A percentile compares a stretch with the other conserved stretches of the same genome.
Evolutionary conservation across 2,888 invertebrate species (phyloP).

Genomic region (Xestia rhomboidea): DNA sequence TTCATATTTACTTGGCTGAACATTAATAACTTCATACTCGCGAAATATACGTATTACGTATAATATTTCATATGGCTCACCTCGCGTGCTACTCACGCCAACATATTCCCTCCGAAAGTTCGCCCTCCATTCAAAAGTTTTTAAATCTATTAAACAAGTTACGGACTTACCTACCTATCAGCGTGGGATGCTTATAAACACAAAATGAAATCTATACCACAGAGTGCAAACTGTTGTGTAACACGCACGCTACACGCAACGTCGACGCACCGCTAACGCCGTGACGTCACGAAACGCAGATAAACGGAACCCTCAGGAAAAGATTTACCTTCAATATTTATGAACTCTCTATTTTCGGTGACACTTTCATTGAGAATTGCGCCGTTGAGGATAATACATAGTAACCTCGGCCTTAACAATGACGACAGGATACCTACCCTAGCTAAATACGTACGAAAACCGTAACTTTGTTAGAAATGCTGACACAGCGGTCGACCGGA

Average conservation of each 20-base stretch:
- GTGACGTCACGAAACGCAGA: constrained; percentile 63
- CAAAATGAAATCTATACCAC: constrained; percentile 59
- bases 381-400: constrained; percentile 51
- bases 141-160: constrained; percentile 75
- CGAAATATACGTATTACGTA: constrained; percentile 35
- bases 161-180: constrained; percentile 50
- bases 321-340: constrained; percentile 61
- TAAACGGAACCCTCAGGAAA: constrained; percentile 50
- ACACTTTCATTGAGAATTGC: constrained; percentile 61
- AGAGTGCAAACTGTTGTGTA: constrained; percentile 62
- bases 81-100: constrained; percentile 61
- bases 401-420: constrained; percentile 49
- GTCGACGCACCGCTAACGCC: constrained; percentile 51
- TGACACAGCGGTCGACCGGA: constrained; percentile 43
- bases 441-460: constrained; percentile 26
- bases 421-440: constrained; percentile 21
- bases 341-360: constrained; percentile 44
- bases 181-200: constrained; percentile 56
- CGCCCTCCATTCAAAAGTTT: constrained; percentile 72
- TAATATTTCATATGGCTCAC: constrained; percentile 49
- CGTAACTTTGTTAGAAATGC: constrained; percentile 49
- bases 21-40: constrained; percentile 51
- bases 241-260: constrained; percentile 66
- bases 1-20: constrained; percentile 47
- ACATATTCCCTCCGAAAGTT: constrained; percentile 63